These are phyloP conservation scores for Pseudomyrmex dendroicus DNA, from an alignment of 1,140 invertebrate genomes.

Conservation along the genomic window DNA sequence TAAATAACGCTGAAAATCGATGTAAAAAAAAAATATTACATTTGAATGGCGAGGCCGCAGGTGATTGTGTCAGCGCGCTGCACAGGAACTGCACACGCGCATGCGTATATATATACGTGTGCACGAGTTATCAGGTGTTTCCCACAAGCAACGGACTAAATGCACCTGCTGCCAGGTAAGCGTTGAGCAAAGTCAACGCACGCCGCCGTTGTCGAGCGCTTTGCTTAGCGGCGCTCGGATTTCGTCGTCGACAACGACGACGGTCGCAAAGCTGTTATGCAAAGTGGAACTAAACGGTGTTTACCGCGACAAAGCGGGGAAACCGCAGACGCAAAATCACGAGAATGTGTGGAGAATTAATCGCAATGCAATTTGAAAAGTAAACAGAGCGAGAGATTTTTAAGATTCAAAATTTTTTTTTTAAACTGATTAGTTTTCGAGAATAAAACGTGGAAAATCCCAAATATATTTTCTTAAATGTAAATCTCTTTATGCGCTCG, in stretches of 20 bases:
- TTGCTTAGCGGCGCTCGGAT: constrained; percentile 12
- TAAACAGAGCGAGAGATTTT: too few relatives aligned
- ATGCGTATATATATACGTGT: constrained; percentile 32
- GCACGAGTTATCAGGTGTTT: constrained; percentile 72
- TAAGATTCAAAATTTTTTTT: too few relatives aligned
- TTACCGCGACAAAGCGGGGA: constrained; percentile 20
- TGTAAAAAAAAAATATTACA: constrained; percentile 34
- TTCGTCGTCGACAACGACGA: constrained; percentile 33
- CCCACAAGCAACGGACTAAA: constrained; percentile 70
- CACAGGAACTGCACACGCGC: constrained; percentile 45
- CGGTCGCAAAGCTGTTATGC: constrained; percentile 36
- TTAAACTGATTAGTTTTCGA: too few relatives aligned
- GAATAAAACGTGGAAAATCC: too few relatives aligned
- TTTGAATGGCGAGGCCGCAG: constrained; percentile 51
- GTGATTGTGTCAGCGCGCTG: constrained; percentile 53
- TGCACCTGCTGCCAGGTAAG: constrained; percentile 70
- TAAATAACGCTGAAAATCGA: constrained; percentile 12
- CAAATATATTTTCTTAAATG: too few relatives aligned
- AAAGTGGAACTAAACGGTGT: constrained; percentile 43
- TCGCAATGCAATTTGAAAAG: background rate
- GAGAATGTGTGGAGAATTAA: too few relatives aligned
- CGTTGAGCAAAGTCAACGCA: constrained; percentile 68
- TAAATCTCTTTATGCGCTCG: too few relatives aligned
- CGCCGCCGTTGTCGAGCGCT: constrained; percentile 32
- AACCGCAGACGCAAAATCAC: background rate